These are phyloP conservation scores for Rhyacophila evoluta DNA, from an alignment of 2,888 invertebrate species.

Conservation along the genomic window DNA sequence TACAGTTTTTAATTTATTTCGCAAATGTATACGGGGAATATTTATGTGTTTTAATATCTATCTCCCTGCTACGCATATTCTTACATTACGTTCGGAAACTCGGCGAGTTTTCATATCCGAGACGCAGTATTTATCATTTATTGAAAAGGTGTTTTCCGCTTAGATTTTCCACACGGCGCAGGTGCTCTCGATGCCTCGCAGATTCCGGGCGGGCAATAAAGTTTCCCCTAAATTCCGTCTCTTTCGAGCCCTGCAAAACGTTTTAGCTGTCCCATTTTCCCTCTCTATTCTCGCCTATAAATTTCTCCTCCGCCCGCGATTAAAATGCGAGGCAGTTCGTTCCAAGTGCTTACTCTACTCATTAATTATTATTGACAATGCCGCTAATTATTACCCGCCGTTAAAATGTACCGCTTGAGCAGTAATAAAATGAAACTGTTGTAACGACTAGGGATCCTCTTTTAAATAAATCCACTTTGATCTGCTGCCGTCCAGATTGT, in stretches of 20 bases:
- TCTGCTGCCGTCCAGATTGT: neutral
- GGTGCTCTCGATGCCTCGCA: slow-evolving; percentile 36
- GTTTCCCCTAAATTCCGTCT: slow-evolving; percentile 24
- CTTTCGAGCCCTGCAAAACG: slow-evolving; percentile 25
- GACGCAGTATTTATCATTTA: slow-evolving; percentile 17
- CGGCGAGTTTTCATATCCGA: slow-evolving; percentile 5
- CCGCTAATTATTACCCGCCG: slow-evolving; percentile 50
- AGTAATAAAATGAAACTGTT: slow-evolving; percentile 36
- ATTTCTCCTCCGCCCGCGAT: slow-evolving; percentile 44
- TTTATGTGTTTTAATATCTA: neutral
- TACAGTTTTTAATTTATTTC: too few relatives aligned
- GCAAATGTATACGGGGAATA: neutral
- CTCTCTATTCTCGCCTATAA: slow-evolving; percentile 40
- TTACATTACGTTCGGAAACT: neutral
- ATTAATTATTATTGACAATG: slow-evolving; percentile 54
- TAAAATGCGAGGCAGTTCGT: slow-evolving; percentile 43
- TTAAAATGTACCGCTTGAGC: slow-evolving; percentile 42
- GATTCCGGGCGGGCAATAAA: slow-evolving; percentile 43
- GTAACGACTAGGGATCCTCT: slow-evolving; percentile 38
- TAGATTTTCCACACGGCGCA: slow-evolving; percentile 9
- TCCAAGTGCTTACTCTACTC: slow-evolving; percentile 35
- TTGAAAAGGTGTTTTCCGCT: slow-evolving; percentile 22
- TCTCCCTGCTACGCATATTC: neutral
- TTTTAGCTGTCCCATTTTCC: slow-evolving; percentile 37
- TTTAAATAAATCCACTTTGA: slow-evolving; percentile 40